phyloP scores from a whole-genome alignment of 2,113 vertebrate species.

The human region DNA sequence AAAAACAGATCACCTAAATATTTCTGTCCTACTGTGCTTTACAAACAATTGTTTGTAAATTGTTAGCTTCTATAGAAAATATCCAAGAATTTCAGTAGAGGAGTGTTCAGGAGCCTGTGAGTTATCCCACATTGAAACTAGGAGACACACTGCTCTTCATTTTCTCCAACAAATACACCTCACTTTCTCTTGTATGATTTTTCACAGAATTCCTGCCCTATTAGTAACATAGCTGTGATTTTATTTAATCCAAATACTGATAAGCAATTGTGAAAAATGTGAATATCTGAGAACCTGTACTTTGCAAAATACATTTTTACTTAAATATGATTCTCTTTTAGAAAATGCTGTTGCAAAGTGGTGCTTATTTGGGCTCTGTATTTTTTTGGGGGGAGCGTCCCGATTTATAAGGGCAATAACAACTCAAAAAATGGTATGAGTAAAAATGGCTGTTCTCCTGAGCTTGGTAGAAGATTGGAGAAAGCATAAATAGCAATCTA shows the following conservation, averaged over 20 bases:
- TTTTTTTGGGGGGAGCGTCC: background rate
- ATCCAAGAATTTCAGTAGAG: background rate
- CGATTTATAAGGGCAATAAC: background rate
- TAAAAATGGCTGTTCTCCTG: background rate
- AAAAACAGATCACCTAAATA: background rate
- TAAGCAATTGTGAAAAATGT: background rate
- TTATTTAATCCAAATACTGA: background rate
- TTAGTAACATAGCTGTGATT: background rate
- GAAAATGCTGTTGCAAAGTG: background rate
- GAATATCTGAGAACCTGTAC: background rate
- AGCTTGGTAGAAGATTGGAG: background rate
- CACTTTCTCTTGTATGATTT: background rate
- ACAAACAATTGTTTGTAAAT: background rate
- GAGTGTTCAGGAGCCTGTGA: background rate
- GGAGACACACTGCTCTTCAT: accelerated
- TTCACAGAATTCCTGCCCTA: background rate
- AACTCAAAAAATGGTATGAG: background rate
- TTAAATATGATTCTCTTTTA: background rate
- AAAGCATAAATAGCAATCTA: background rate
- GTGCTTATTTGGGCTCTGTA: background rate
- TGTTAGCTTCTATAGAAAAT: background rate
- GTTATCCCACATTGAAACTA: background rate
- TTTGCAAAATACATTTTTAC: background rate
- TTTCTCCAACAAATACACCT: background rate
- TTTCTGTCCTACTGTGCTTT: background rate